Base-by-base conservation (phyloP, 1,140 invertebrate species). In the Achatina immaculata region DNA sequence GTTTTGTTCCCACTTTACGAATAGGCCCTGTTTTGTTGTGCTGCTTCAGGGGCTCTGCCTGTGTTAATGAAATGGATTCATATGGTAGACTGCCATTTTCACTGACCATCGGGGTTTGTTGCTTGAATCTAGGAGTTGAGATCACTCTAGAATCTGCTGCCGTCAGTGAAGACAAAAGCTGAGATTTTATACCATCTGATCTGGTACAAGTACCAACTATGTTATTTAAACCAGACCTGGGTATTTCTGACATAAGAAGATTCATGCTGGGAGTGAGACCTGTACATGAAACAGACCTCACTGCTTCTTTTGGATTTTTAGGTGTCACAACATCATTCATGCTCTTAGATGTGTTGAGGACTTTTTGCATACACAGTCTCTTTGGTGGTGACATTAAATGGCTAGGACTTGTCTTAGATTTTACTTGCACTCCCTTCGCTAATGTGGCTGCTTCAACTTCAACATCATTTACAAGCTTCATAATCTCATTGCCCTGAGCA, bases 281-380 rank as follows among this genome's bases (percentile, higher is more conserved):
- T n/a, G 62, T 80, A 45, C 68, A 80, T 21, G 78, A 80, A 1
- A 80, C 19, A n/a, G 78, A 51, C n/a, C 68, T 19, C 6, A 34
- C 6, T 14, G 58, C 45, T 19, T 80, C 78, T 38, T 51, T 80
- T 40, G 71, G n/a, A 31, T 72, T 72, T 40, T 24, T 69, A 7
- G 78, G 78, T 40, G 78, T 80, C 58, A 43, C 43, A n/a, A n/a
- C n/a, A 55, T 80, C 40, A n/a, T 80, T 80, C 78, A 80, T 80
- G 28, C 78, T 80, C 36, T 40, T 48, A 16, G 78, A 80, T 31
- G 68, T 80, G 48, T 80, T 80, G 9, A 80, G 45, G 16, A 80
- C 45, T 6, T 24, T n/a, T n/a, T n/a, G n/a, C n/a, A n/a, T n/a
- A n/a, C n/a, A n/a, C n/a, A n/a, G n/a, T n/a, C n/a, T 19, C 36